Evolutionary conservation across 2,888 invertebrate species (phyloP).

Genomic region (Taenaris catops): DNA sequence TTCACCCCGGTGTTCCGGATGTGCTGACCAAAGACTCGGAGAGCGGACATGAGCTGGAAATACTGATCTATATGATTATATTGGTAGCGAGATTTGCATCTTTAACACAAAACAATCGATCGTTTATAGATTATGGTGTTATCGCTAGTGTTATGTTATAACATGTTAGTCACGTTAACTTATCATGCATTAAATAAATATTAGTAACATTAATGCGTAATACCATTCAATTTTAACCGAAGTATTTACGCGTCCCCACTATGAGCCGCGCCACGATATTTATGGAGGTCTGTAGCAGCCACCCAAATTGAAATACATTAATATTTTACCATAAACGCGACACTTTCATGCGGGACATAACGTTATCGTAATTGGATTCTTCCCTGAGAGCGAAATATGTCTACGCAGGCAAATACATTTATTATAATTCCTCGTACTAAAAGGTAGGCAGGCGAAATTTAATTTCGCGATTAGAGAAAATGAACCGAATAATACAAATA

Average conservation of each 20-base stretch:
- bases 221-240: constrained; percentile 65
- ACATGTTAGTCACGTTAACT: too few species aligned
- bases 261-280: constrained; percentile 65
- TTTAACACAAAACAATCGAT: too few species aligned
- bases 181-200: too few species aligned
- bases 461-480: constrained; percentile 21
- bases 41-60: too few species aligned
- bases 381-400: constrained; percentile 53
- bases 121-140: too few species aligned
- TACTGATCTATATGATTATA: too few species aligned
- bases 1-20: too few species aligned
- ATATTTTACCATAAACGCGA: constrained; percentile 79
- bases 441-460: constrained; percentile 22
- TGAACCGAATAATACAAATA: constrained; percentile 8
- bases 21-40: too few species aligned
- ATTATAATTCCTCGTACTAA: constrained; percentile 23
- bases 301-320: constrained; percentile 79
- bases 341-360: constrained; percentile 75
- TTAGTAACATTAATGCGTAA: too few species aligned
- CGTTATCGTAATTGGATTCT: constrained; percentile 78
- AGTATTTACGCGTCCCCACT: constrained; percentile 69
- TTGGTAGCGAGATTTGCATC: too few species aligned
- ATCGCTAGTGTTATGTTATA: too few species aligned
- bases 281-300: constrained; percentile 74
- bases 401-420: constrained; percentile 31